Evolutionary conservation across 2,113 vertebrate species (phyloP).

Genomic region (Sprattus sprattus): DNA sequence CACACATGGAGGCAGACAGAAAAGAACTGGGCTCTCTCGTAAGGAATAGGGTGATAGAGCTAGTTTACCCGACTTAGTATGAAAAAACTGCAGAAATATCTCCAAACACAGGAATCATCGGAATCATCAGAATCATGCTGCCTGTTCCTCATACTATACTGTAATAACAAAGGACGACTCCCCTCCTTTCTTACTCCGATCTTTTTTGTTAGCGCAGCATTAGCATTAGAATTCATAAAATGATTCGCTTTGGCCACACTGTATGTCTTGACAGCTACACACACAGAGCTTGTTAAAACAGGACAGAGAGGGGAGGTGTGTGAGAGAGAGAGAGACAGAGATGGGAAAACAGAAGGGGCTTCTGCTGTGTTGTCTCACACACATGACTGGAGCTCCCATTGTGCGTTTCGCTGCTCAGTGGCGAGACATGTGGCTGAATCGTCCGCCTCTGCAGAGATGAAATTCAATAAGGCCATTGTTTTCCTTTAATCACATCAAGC

Average conservation of each 20-base stretch:
- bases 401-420: background rate
- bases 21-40: background rate
- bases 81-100: background rate
- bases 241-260: background rate
- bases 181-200: background rate
- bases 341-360: background rate
- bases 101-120: background rate
- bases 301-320: background rate
- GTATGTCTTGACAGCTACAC: background rate
- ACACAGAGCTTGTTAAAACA: background rate
- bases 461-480: constrained; percentile 24
- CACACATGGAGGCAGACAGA: background rate
- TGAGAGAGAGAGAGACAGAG: background rate
- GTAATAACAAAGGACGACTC: background rate
- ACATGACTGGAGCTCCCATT: background rate
- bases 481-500: constrained; percentile 24
- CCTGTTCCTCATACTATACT: background rate
- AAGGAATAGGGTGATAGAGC: background rate
- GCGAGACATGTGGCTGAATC: background rate
- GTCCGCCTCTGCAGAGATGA: background rate
- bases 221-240: background rate
- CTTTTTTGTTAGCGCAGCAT: background rate
- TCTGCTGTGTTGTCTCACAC: background rate
- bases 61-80: background rate
- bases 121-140: background rate